Evolutionary conservation across 1,140 invertebrate genomes (phyloP).

Genomic region (Papilio polytes): DNA sequence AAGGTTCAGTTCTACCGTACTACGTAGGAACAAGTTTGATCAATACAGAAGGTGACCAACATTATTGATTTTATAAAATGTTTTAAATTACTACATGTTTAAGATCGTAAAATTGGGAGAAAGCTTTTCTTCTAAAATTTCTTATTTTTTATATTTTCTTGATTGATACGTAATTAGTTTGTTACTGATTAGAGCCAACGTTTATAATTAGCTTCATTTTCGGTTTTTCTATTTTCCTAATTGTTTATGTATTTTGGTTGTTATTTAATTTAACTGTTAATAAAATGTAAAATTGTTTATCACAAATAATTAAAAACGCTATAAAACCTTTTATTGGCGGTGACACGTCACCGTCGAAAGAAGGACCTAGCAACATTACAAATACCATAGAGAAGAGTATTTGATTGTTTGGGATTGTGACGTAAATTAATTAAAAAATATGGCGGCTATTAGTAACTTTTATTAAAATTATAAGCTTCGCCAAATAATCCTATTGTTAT

Average conservation of each 20-base stretch:
- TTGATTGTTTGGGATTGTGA: neutral
- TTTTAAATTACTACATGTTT: neutral
- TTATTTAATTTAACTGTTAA: neutral
- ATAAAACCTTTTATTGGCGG: neutral
- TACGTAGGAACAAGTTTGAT: constrained; percentile 14
- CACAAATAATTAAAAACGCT: neutral
- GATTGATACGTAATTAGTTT: neutral
- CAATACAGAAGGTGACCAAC: constrained; percentile 5
- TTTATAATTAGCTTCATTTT: neutral
- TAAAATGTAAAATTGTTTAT: neutral
- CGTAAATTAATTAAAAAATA: constrained; percentile 33
- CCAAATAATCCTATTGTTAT: constrained; percentile 17
- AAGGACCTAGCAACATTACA: neutral
- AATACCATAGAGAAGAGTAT: constrained; percentile 10
- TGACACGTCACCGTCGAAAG: neutral
- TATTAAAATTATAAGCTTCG: constrained; percentile 13
- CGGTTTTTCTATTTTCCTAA: neutral
- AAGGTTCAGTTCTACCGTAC: neutral
- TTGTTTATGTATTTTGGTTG: neutral
- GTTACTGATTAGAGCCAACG: neutral
- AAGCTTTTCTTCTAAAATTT: neutral
- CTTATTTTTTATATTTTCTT: neutral
- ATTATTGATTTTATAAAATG: neutral
- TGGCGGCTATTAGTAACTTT: constrained; percentile 32
- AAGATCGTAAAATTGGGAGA: neutral